Evolutionary conservation across 1,140 invertebrate species (phyloP), one percentile per base, ranked within the genome.

Genomic region (Aphelenchoides fujianensis): DNA sequence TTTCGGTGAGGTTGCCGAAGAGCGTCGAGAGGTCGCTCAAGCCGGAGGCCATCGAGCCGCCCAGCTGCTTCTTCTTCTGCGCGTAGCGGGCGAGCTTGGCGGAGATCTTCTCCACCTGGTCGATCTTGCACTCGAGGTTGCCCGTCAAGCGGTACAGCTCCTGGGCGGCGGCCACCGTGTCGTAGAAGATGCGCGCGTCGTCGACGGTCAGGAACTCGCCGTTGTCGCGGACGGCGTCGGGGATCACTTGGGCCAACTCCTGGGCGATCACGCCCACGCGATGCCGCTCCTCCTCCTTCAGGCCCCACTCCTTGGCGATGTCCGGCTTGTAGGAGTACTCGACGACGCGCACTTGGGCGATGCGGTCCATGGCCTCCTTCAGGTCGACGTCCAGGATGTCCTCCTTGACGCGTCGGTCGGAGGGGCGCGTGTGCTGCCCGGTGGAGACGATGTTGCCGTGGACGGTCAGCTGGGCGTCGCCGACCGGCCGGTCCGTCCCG

Each of bases 401-500:
- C 75, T 92, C 90, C 80, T 98, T 98, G 0, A 93, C 93, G 73
- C 95, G 88, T 1, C 89, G 89, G 83, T 98, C 95, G 57, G 92
- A 95, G 0, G 95, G 94, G 81, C 97, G 93, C 0, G 95, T 90
- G 37, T 97, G 91, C 77, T 95, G 92, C 19, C 95, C 95, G 9
- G 94, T 93, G 2, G 94, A 84, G 81, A 90, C 89, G 71, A 90
- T 85, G 79, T 91, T 90, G 67, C 95, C 95, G 84, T 95, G 91
- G 34, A 97, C 91, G 7, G 95, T 93, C 23, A 96, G 88, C 41
- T 93, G 91, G 84, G 97, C 94, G 79, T 41, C 35, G 16, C 31
- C 62, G 52, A 68, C 30, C 34, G 52, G 55, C 55, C 91, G 88
- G 82, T 97, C 94, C 0, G 93, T 97, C 83, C 97, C 97, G 67